These are phyloP conservation scores for Phyllostomus discolor DNA, from an alignment of 2,113 vertebrate genomes.

Conservation along the genomic window DNA sequence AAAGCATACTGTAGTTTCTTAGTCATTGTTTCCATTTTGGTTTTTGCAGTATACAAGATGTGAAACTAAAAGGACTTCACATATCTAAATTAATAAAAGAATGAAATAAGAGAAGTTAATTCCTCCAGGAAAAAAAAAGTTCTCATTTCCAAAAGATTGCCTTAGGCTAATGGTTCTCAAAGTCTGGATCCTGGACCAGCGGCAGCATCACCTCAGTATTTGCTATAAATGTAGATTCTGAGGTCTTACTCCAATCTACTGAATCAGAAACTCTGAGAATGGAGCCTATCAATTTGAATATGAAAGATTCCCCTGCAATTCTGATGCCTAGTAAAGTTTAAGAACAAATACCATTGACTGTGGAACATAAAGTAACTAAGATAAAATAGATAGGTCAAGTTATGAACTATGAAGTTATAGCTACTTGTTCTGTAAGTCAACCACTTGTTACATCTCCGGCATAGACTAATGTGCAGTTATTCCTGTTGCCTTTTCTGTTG, in stretches of 20 bases:
- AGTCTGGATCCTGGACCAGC: not conserved
- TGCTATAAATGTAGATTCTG: not conserved
- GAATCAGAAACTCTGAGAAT: not conserved
- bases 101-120: not conserved
- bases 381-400: not conserved
- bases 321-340: not conserved
- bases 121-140: not conserved
- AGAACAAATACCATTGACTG: not conserved
- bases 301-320: not conserved
- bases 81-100: not conserved
- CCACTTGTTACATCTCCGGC: not conserved
- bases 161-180: not conserved
- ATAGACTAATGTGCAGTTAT: not conserved
- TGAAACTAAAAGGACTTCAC: not conserved
- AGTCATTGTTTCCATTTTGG: not conserved
- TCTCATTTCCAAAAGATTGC: not conserved
- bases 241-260: not conserved
- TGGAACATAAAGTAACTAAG: not conserved
- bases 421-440: not conserved
- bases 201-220: not conserved
- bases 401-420: not conserved
- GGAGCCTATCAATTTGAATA: not conserved
- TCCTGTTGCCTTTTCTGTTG: not conserved
- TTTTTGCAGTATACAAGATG: not conserved
- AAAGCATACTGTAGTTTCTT: not conserved